A percentile compares a stretch with the other conserved stretches of the same genome.
These are phyloP conservation scores for Cataglyphis hispanica DNA, from an alignment of 1,140 invertebrate genomes.

Conservation along the genomic window DNA sequence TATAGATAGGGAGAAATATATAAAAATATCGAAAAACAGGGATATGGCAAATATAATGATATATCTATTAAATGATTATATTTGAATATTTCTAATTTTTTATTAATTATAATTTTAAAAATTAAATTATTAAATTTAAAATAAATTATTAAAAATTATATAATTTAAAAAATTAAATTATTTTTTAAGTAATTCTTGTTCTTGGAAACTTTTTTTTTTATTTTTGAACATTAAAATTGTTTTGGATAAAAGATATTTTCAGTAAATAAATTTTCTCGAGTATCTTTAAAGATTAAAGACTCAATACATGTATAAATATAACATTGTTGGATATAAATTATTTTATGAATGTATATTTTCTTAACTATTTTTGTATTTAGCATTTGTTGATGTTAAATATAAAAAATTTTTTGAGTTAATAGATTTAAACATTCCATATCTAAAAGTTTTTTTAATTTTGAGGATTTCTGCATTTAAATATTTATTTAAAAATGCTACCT, in stretches of 20 bases:
- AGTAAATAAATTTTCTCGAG: too few relatives aligned
- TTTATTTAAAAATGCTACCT: neutral
- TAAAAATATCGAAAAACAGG: neutral
- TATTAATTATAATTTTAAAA: constrained; percentile 2
- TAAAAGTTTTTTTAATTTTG: neutral
- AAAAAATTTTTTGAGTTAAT: neutral
- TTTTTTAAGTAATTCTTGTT: neutral
- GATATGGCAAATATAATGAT: neutral
- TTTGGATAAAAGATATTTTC: too few relatives aligned
- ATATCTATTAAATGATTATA: neutral
- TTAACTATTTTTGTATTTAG: neutral
- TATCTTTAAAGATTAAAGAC: too few relatives aligned
- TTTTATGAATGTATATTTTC: neutral
- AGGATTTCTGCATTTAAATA: neutral
- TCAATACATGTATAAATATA: too few relatives aligned
- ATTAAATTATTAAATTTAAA: neutral
- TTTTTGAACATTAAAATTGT: too few relatives aligned
- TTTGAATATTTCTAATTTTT: neutral
- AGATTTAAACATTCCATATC: neutral
- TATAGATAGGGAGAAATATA: neutral
- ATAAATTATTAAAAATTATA: too few relatives aligned
- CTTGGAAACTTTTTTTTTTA: neutral
- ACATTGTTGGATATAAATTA: neutral
- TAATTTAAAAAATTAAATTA: neutral
- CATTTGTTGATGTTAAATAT: neutral